Evolutionary conservation across 1,140 invertebrate species (phyloP).

Genomic region (Drosophila triauraria): DNA sequence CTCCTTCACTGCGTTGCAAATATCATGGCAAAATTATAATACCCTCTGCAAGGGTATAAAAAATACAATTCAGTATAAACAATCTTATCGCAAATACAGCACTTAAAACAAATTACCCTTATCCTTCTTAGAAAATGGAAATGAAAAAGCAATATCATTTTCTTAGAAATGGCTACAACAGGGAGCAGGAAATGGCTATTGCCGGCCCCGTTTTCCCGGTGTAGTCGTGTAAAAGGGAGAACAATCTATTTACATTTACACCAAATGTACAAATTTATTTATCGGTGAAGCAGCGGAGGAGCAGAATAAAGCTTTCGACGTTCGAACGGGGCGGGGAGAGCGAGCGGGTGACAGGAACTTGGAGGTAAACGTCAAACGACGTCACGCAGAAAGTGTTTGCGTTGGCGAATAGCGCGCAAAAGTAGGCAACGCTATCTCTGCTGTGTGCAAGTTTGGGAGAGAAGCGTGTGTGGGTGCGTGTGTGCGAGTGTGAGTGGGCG

Average conservation of each 20-base stretch:
- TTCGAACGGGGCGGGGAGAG: not conserved
- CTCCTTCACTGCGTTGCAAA: no score
- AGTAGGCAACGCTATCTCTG: constrained; percentile 80
- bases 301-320: not conserved
- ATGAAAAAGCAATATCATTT: no score
- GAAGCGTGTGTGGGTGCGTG: constrained; percentile 4
- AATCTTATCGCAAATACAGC: not conserved
- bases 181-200: no score
- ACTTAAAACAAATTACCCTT: not conserved
- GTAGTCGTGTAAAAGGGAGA: constrained; percentile 15
- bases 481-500: constrained; percentile 4
- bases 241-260: constrained; percentile 83
- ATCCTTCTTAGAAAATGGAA: no score
- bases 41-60: no score
- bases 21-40: no score
- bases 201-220: not conserved
- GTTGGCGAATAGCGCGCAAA: constrained; percentile 75
- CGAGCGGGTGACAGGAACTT: not conserved
- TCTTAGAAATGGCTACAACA: not conserved
- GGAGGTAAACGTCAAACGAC: constrained; percentile 55
- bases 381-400: constrained; percentile 78
- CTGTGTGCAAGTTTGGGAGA: constrained; percentile 3
- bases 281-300: constrained; percentile 52
- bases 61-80: no score
- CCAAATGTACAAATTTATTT: constrained; percentile 84